Conservation (phyloP, 1,140 invertebrate genomes). For the Aplysia californica region DNA sequence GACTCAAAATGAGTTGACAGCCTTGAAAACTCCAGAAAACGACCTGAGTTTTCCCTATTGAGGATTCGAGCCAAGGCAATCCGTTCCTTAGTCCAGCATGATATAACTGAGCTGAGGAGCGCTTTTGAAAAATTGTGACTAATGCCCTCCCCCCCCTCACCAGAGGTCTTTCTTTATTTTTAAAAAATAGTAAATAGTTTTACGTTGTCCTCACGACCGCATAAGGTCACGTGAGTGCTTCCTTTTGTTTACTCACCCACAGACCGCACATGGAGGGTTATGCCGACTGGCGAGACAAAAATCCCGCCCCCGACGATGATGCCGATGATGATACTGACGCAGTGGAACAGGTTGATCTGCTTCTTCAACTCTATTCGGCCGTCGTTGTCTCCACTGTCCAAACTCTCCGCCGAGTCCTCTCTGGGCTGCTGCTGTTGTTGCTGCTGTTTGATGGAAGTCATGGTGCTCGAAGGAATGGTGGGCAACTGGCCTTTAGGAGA, state of each 20-base stretch:
- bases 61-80: too few species aligned
- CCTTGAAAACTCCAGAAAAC: too few species aligned
- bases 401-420: background rate
- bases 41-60: too few species aligned
- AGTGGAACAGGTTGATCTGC: constrained; percentile 58
- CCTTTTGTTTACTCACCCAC: constrained; percentile 75
- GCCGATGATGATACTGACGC: constrained; percentile 64
- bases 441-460: background rate
- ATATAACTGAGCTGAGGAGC: too few species aligned
- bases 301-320: constrained; percentile 83
- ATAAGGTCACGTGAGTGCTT: too few species aligned
- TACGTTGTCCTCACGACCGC: too few species aligned
- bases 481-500: background rate
- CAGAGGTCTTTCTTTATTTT: too few species aligned
- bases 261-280: constrained; percentile 83
- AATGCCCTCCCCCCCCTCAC: too few species aligned
- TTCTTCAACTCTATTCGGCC: constrained; percentile 48
- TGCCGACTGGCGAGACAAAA: constrained; percentile 95
- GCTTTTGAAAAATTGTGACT: too few species aligned
- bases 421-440: background rate
- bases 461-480: background rate
- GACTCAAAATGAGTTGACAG: too few species aligned
- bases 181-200: too few species aligned
- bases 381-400: background rate
- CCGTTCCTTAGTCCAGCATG: too few species aligned